These are phyloP conservation scores for Leucopsar rothschildi DNA, from an alignment of 2,113 vertebrate genomes.

Conservation along the genomic window DNA sequence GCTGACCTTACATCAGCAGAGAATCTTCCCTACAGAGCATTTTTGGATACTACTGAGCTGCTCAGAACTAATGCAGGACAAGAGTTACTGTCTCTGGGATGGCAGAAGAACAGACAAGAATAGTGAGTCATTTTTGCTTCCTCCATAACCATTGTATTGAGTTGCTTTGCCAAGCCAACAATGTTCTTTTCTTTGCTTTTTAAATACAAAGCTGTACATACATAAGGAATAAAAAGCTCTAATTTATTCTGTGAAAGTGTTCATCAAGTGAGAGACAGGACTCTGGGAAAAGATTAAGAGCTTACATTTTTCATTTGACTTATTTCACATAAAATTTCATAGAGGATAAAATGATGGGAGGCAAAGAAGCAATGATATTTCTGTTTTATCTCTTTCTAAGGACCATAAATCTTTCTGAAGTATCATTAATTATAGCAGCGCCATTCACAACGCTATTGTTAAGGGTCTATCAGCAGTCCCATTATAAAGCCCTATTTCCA, in stretches of 20 bases:
- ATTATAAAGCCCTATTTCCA: constrained; percentile 39
- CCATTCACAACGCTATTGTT: constrained; percentile 58
- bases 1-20: neutral
- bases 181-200: constrained; percentile 33
- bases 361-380: constrained; percentile 69
- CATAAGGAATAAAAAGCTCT: constrained; percentile 53
- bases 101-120: neutral
- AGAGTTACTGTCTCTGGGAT: neutral
- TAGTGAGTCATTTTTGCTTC: neutral
- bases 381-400: constrained; percentile 71
- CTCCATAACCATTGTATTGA: neutral
- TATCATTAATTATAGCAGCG: constrained; percentile 68
- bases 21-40: neutral
- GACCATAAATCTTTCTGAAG: constrained; percentile 71
- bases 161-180: neutral
- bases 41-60: neutral
- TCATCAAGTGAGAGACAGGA: constrained; percentile 67
- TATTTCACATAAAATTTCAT: constrained; percentile 76
- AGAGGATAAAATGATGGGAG: constrained; percentile 70
- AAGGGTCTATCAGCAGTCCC: constrained; percentile 47
- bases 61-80: neutral
- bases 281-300: constrained; percentile 72
- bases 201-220: constrained; percentile 53
- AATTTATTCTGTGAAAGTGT: constrained; percentile 67
- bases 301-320: constrained; percentile 75